Evolutionary conservation across 1,140 invertebrate species (phyloP).

Genomic region (Ceratina calcarata): DNA sequence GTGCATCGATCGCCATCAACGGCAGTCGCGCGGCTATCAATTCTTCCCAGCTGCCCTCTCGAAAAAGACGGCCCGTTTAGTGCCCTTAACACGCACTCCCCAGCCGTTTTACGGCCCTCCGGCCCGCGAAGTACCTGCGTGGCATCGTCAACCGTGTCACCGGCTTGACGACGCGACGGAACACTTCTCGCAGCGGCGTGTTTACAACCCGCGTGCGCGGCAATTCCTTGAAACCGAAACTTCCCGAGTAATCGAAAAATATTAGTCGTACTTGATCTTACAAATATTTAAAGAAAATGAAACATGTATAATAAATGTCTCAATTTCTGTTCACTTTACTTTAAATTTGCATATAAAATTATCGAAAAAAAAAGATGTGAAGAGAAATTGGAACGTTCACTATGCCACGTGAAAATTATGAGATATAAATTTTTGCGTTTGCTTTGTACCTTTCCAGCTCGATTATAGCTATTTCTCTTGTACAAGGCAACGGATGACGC

Average conservation of each 20-base stretch:
- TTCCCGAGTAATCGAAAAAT: background rate
- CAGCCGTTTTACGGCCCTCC: conserved; percentile 49
- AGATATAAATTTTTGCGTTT: no score
- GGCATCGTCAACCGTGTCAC: conserved; percentile 41
- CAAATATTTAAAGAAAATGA: background rate
- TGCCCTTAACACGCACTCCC: conserved; percentile 62
- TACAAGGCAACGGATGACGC: no score
- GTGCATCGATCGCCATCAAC: conserved; percentile 63
- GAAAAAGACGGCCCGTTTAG: conserved; percentile 57
- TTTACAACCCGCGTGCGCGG: conserved; percentile 36
- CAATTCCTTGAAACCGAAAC: background rate
- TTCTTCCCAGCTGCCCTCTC: conserved; percentile 59
- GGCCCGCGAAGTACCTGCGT: background rate
- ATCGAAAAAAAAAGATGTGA: no score
- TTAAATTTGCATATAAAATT: no score
- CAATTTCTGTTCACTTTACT: no score
- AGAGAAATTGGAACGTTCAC: no score
- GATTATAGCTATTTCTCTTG: no score
- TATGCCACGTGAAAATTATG: no score
- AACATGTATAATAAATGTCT: no score
- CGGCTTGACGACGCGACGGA: conserved; percentile 16
- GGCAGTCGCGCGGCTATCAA: conserved; percentile 62
- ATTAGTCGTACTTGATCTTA: no score
- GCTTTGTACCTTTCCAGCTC: no score
- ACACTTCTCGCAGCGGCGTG: conserved; percentile 13